A percentile compares a stretch with the other conserved stretches of the same genome.
Conservation (phyloP, 2,888 invertebrate genomes). For the Mallateleia sp. region DNA sequence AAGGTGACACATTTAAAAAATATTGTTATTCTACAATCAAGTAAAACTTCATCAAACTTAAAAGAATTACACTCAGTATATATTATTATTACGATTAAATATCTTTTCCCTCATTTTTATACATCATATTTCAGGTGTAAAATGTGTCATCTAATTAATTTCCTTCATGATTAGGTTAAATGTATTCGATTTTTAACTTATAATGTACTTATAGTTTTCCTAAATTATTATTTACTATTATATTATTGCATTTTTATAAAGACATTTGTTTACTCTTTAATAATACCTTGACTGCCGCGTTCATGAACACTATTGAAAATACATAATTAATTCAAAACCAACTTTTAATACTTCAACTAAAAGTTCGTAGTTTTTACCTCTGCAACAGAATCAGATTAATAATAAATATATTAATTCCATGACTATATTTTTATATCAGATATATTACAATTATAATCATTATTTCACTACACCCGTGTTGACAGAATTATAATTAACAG, state of each 20-base stretch:
- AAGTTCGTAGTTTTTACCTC: too few species aligned
- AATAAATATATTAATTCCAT: too few species aligned
- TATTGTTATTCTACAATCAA: not conserved
- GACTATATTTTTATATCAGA: too few species aligned
- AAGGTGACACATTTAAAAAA: slow-evolving; percentile 50
- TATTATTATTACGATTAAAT: too few species aligned
- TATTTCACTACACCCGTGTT: too few species aligned
- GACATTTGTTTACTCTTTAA: slow-evolving; percentile 38
- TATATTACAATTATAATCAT: too few species aligned
- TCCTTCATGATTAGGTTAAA: slow-evolving; percentile 27
- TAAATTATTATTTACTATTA: slow-evolving; percentile 19
- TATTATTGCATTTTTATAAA: slow-evolving; percentile 64
- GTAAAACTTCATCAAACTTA: not conserved
- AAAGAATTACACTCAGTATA: too few species aligned
- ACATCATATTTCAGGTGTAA: too few species aligned
- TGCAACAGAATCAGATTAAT: too few species aligned
- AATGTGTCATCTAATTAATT: slow-evolving; percentile 69
- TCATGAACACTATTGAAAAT: slow-evolving; percentile 32
- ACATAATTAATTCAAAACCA: not conserved
- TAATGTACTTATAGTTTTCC: not conserved
- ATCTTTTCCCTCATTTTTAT: not conserved
- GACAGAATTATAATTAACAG: too few species aligned
- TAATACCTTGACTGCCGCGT: slow-evolving; percentile 28
- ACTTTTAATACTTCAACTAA: not conserved
- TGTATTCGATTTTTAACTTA: slow-evolving; percentile 11